Evolutionary conservation across 2,888 invertebrate species (phyloP), one percentile per base, ranked within the genome.

Genomic region (Drosophila suboccidentalis): DNA sequence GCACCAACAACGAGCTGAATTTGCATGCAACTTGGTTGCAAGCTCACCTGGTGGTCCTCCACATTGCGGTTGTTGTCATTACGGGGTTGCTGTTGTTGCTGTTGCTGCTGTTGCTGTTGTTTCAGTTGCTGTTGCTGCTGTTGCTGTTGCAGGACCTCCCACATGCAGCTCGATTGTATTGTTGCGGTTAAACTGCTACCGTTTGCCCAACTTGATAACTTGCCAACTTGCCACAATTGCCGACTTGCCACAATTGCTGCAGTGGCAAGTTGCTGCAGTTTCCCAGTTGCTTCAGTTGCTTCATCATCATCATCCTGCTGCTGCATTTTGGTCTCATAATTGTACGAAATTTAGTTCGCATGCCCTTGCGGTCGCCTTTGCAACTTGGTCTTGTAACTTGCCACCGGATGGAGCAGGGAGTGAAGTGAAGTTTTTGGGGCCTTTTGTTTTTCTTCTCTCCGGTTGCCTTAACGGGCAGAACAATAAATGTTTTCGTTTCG

Each of bases 331-430:
- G 76, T 76, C 85, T 86, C 90, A 87, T 86, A 89, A 90, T 89
- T 89, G 90, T 89, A 90, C 73, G 89, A 87, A 89, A 90, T 89
- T 89, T 89, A 90, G 89, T 89, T 90, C 89, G 89, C 88, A 89
- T 89, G 90, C 88, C 90, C 90, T 88, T 87, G 81, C 78, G 78
- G 87, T 88, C 83, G 88, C 66, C 88, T 78, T 50, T 34, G 60
- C 60, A 44, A 51, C 50, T 44, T 39, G 49, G 41, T 41, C 68
- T 69, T 43, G 68, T 68, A 67, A 47, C 59, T 60, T 59, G 54
- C 53, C 38, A 26, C 53, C 11, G 50, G 19, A 17, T n/a, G 57
- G 4, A 17, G 46, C 57, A 47, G 15, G 26, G 15, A 39, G 43
- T 19, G 43, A 19, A 34, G 4, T 29, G 29, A 3, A 36, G 38